A percentile compares a stretch with the other conserved stretches of the same genome.
phyloP scores from a whole-genome alignment of 2,888 invertebrate genomes.

The Scotopteryx bipunctaria region DNA sequence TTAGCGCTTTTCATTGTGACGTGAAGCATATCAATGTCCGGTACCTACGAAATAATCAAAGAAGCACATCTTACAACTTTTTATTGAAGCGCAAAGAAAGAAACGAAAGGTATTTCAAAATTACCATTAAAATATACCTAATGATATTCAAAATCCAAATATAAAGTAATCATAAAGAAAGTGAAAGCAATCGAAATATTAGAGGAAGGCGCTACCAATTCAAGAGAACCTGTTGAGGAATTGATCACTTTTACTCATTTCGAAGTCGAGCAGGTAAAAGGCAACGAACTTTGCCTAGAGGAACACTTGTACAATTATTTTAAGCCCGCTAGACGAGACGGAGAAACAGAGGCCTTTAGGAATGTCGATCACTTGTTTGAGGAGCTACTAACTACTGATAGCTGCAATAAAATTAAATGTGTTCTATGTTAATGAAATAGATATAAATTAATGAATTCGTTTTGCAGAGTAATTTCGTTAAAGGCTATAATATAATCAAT shows the following conservation, averaged over 20 bases:
- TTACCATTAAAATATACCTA: not conserved
- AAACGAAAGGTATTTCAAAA: too few relatives aligned
- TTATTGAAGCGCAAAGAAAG: not conserved
- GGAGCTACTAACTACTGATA: constrained; percentile 30
- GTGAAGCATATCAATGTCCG: not conserved
- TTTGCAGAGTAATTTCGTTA: too few relatives aligned
- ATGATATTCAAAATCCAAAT: constrained; percentile 23
- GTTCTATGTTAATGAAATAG: not conserved
- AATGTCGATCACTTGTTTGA: constrained; percentile 65
- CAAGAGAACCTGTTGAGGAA: constrained; percentile 60
- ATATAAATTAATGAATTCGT: too few relatives aligned
- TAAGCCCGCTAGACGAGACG: constrained; percentile 70
- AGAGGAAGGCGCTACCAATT: constrained; percentile 39
- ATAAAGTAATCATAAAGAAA: constrained; percentile 45
- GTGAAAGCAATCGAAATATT: constrained; percentile 61
- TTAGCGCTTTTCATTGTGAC: not conserved
- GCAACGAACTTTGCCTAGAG: constrained; percentile 59
- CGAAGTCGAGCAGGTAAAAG: constrained; percentile 46
- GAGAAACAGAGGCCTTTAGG: constrained; percentile 65
- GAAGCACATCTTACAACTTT: not conserved
- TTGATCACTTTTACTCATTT: constrained; percentile 55
- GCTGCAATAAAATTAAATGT: constrained; percentile 2
- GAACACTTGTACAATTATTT: constrained; percentile 81
- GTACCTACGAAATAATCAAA: not conserved
- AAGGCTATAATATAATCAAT: too few relatives aligned